phyloP scores from a whole-genome alignment of 2,797 vertebrate species.

The Strix occidentalis region DNA sequence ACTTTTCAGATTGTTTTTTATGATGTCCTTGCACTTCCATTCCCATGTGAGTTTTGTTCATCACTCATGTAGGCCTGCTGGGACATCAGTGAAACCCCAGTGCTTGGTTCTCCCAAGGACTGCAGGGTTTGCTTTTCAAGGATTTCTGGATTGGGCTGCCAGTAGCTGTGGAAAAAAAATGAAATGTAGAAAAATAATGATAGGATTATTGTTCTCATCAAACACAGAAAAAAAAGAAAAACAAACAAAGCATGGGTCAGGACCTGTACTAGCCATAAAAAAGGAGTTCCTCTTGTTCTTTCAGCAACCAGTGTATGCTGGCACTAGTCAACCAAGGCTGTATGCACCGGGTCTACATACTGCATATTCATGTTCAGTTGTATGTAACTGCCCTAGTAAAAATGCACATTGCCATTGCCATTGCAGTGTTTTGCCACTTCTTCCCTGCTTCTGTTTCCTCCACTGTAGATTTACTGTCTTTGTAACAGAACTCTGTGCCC shows the following conservation, averaged over 20 bases:
- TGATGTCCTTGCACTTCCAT: background rate
- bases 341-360: background rate
- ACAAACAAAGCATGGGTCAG: background rate
- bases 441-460: background rate
- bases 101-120: background rate
- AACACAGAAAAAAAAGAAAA: background rate
- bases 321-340: background rate
- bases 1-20: background rate
- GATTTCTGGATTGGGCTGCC: background rate
- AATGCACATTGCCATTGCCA: background rate
- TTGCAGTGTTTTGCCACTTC: background rate
- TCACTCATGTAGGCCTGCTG: background rate
- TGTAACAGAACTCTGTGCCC: background rate
- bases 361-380: background rate
- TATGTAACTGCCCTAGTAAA: background rate
- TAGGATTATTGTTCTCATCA: background rate
- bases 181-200: background rate
- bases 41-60: background rate
- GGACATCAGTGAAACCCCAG: background rate
- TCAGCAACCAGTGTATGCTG: background rate
- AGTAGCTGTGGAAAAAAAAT: background rate
- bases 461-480: fast-evolving
- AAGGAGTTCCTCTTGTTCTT: background rate
- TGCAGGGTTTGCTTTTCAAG: background rate
- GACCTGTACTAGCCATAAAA: background rate